phyloP scores from a whole-genome alignment of 2,888 invertebrate species.

The Drosophila gaucha region DNA sequence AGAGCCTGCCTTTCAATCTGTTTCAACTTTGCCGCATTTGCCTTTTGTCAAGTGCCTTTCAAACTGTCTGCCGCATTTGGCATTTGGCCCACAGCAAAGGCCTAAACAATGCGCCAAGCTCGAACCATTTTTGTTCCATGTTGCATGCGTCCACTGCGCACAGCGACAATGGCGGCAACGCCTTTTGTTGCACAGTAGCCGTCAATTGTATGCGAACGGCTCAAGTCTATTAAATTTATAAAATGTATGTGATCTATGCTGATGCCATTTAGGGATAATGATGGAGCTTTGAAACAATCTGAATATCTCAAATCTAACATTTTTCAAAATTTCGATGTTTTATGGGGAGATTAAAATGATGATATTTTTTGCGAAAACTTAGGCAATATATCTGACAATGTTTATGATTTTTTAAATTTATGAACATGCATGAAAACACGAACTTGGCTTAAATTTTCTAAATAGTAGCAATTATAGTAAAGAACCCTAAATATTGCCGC shows the following conservation, averaged over 20 bases:
- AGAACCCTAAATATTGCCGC: too few relatives aligned
- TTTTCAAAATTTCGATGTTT: too few relatives aligned
- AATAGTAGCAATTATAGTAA: too few relatives aligned
- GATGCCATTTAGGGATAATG: background rate
- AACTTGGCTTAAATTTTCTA: too few relatives aligned
- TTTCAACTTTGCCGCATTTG: constrained; percentile 67
- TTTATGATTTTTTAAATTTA: too few relatives aligned
- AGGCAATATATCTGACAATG: too few relatives aligned
- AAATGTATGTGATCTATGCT: background rate
- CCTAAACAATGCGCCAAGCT: constrained; percentile 37
- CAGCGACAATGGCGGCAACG: constrained; percentile 21
- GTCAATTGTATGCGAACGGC: constrained; percentile 2
- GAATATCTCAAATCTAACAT: too few relatives aligned
- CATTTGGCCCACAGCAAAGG: constrained; percentile 56
- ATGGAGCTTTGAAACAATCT: background rate
- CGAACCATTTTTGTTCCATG: constrained; percentile 48
- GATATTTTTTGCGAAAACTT: too few relatives aligned
- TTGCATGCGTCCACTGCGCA: constrained; percentile 28
- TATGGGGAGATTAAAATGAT: too few relatives aligned
- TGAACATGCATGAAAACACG: too few relatives aligned
- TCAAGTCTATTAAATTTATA: background rate
- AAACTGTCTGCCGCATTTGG: constrained; percentile 68
- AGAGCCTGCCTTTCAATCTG: constrained; percentile 36
- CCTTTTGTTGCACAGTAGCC: constrained; percentile 46
- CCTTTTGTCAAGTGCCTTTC: constrained; percentile 62